Base-by-base conservation (phyloP, 2,113 vertebrate genomes). In the Indicator indicator region DNA sequence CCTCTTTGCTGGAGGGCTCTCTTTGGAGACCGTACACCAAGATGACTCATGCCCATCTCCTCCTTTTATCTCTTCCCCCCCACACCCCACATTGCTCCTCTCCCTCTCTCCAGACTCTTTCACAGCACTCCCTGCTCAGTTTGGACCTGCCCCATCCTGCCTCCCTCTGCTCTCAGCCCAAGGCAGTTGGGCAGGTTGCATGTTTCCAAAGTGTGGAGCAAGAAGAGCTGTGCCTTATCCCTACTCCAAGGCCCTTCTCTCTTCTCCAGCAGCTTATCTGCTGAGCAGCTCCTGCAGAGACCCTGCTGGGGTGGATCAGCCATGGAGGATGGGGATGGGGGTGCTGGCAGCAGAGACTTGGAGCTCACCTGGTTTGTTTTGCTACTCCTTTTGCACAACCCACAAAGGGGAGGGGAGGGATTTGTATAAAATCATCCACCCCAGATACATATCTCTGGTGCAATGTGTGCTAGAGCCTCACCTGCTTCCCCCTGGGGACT, bases 401-500 rank as follows among this genome's bases (percentile, higher is more conserved):
- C 63, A 3, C 92, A 67, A 19, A 72, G 86, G 83, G 40, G 50
- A 81, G 94, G 90, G 92, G 83, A 78, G 90, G n/a, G 56, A 28
- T 60, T 78, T 89, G 76, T 92, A 46, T 79, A 70, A 65, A 94
- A 62, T 12, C 27, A 92, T 73, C 72, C 46, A 54, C 23, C 65
- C 81, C 1, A 84, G 94, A 88, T 95, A 14, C 0, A 1, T 48
- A 89, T 95, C 90, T 90, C 88, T 50, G 19, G 86, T 26, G 79
- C 80, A 78, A 44, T 1, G 48, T 6, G 3, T 10, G 17, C 3
- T 59, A 11, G 4, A 62, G 50, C 8, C 94, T 89, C 95, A 93
- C 89, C 96, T 96, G 92, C 83, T 86, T 68, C 90, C 92, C 95
- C 36, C 63, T 75, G 90, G 95, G 83, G 38, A 30, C 86, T 86